Percentiles rank a stretch among this genome's conserved stretches.
These are phyloP conservation scores for Hydrozoanthus tunicans DNA, from an alignment of 64 coral and sea anemone genomes.

Conservation along the genomic window DNA sequence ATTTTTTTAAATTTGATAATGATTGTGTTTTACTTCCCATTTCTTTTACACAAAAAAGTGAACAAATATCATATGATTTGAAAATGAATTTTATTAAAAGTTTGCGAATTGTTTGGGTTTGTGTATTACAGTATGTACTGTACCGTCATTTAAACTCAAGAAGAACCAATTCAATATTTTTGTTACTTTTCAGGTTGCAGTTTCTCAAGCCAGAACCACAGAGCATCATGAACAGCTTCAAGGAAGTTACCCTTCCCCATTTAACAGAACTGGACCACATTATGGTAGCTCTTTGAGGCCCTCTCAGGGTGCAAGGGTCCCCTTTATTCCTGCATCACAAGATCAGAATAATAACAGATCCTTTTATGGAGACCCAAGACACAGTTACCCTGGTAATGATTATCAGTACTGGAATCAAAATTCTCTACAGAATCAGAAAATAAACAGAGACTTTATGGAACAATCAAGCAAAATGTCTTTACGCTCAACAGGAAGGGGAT, in stretches of 20 bases:
- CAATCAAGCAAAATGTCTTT: background rate
- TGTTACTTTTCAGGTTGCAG: constrained; percentile 14
- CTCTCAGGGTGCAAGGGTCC: background rate
- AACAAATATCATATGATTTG: no score
- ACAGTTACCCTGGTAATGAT: background rate
- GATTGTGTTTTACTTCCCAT: no score
- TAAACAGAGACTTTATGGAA: background rate
- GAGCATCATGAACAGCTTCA: background rate
- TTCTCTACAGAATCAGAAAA: background rate
- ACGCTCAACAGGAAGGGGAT: background rate
- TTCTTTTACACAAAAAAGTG: no score
- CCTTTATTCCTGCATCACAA: background rate
- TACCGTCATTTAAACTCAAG: background rate
- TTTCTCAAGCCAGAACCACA: constrained; percentile 5
- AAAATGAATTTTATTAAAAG: no score
- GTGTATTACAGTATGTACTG: no score
- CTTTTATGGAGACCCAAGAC: background rate
- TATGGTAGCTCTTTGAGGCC: background rate
- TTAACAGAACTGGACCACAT: background rate
- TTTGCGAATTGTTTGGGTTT: no score
- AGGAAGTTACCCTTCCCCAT: background rate
- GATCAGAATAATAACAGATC: constrained; percentile 16
- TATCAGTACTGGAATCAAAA: constrained; percentile 7
- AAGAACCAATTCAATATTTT: background rate
- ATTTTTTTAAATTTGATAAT: no score